Conservation (phyloP, 2,113 vertebrate species). For the Balaeniceps rex region DNA sequence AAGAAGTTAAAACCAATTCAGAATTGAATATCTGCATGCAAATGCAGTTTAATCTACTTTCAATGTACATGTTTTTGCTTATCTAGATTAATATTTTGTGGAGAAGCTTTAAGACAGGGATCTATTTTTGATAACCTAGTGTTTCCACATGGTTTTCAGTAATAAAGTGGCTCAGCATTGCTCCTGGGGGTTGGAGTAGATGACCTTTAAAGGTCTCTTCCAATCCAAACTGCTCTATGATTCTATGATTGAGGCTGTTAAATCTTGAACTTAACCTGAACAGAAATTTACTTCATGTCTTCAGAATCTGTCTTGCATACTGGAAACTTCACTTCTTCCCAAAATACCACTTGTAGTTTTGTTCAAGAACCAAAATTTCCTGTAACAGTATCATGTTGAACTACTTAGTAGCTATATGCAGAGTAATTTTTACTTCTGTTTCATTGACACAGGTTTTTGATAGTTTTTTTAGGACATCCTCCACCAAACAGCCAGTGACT, state of each 20-base stretch:
- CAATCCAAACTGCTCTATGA: too few relatives aligned
- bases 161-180: neutral
- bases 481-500: too few relatives aligned
- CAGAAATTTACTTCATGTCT: neutral
- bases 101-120: neutral
- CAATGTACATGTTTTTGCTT: neutral
- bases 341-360: neutral
- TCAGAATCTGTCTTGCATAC: rapidly evolving
- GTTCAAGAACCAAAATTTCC: neutral
- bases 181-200: neutral
- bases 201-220: too few relatives aligned
- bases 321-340: neutral
- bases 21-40: neutral
- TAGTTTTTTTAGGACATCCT: neutral
- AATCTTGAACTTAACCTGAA: neutral
- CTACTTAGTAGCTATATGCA: neutral
- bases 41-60: neutral
- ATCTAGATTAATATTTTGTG: neutral
- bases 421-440: neutral
- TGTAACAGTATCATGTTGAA: neutral
- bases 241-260: neutral
- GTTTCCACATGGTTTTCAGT: neutral
- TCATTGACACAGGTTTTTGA: neutral
- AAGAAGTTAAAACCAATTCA: neutral
- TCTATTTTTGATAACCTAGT: neutral